phyloP scores from a whole-genome alignment of 2,113 vertebrate genomes.

The Eidolon helvum region DNA sequence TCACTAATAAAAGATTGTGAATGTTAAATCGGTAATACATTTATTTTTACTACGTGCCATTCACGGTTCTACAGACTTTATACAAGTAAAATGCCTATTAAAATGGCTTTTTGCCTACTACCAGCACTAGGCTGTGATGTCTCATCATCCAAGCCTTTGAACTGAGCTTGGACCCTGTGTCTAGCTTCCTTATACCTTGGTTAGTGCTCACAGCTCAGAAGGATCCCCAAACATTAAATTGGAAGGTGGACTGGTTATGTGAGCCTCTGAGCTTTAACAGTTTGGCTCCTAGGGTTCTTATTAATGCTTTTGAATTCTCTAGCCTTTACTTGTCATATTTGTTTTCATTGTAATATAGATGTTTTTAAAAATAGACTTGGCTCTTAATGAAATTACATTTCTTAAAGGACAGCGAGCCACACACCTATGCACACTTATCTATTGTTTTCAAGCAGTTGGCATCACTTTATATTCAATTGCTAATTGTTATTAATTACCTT shows the following conservation, averaged over 20 bases:
- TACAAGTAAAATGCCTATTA: background rate
- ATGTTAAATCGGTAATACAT: background rate
- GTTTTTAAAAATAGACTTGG: conserved; percentile 9
- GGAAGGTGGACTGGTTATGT: background rate
- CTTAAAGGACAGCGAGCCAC: conserved; percentile 15
- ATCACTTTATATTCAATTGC: conserved; percentile 56
- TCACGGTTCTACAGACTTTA: background rate
- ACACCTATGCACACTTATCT: conserved; percentile 7
- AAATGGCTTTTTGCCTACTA: background rate
- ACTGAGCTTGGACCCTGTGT: background rate
- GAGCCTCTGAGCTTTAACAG: background rate
- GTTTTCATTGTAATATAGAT: conserved; percentile 46
- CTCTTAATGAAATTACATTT: conserved; percentile 22
- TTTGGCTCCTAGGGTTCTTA: background rate
- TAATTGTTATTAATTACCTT: conserved; percentile 77
- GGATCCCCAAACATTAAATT: background rate
- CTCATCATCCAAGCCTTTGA: background rate
- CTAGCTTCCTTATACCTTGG: background rate
- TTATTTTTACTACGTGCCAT: background rate
- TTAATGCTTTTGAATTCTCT: background rate
- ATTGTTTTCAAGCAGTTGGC: conserved; percentile 61
- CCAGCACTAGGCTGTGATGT: background rate
- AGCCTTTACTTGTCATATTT: background rate
- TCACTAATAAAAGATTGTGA: background rate
- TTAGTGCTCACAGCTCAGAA: background rate